A percentile compares a stretch with the other conserved stretches of the same genome.
phyloP scores from a whole-genome alignment of 2,113 vertebrate species.

The Gobio gobio region DNA sequence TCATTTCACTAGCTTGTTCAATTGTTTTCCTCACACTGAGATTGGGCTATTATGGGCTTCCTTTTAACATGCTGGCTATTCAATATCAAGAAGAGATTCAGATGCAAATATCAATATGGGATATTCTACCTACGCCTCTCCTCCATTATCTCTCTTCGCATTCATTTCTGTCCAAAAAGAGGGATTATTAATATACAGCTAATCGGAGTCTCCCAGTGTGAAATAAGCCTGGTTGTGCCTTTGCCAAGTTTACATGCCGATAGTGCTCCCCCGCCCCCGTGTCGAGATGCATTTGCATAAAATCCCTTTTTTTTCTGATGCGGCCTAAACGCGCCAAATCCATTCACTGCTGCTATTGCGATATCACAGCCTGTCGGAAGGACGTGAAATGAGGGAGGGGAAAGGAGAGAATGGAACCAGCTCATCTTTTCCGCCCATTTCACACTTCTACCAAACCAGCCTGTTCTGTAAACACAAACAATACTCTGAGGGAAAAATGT shows the following conservation, averaged over 20 bases:
- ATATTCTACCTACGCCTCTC: conserved; percentile 39
- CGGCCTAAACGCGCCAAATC: conserved; percentile 51
- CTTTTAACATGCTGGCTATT: conserved; percentile 39
- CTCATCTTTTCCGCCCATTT: conserved; percentile 32
- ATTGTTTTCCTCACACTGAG: conserved; percentile 46
- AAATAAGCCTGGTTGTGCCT: conserved; percentile 46
- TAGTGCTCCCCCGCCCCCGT: conserved; percentile 45
- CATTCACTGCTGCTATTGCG: conserved; percentile 40
- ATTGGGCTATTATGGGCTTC: conserved; percentile 28
- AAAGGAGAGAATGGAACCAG: conserved; percentile 17
- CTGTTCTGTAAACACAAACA: conserved; percentile 44
- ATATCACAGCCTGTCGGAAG: conserved; percentile 43
- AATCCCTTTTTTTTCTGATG: conserved; percentile 52
- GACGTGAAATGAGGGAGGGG: neutral
- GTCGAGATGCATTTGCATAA: conserved; percentile 55
- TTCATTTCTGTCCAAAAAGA: conserved; percentile 49
- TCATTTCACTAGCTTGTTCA: conserved; percentile 35
- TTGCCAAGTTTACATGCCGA: conserved; percentile 56
- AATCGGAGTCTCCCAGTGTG: conserved; percentile 56
- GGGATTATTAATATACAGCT: conserved; percentile 57
- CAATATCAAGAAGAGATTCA: conserved; percentile 45
- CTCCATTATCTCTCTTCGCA: conserved; percentile 37
- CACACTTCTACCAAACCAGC: conserved; percentile 27
- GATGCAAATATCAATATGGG: conserved; percentile 38
- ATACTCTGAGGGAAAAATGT: conserved; percentile 21